Conservation (phyloP, 2,888 invertebrate genomes). For the Epinotia ramella region DNA sequence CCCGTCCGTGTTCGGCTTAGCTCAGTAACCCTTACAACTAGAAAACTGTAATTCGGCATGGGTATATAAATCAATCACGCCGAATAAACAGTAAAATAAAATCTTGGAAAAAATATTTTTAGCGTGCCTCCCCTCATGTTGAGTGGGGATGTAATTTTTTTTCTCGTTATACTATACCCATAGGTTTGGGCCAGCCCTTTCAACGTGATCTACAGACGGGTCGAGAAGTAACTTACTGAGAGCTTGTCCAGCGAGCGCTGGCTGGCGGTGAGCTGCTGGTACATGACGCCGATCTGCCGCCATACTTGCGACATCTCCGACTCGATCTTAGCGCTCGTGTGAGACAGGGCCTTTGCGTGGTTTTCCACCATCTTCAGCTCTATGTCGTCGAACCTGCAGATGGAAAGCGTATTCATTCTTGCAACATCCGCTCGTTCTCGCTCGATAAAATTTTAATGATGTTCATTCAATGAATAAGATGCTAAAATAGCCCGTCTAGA, state of each 20-base stretch:
- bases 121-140: too few species aligned
- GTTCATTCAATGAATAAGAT: too few species aligned
- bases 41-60: too few species aligned
- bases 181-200: conserved; percentile 56
- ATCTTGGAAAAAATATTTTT: too few species aligned
- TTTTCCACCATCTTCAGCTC: conserved; percentile 89
- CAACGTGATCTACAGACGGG: not conserved
- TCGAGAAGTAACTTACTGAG: conserved; percentile 62
- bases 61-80: too few species aligned
- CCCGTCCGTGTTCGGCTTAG: too few species aligned
- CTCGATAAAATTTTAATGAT: too few species aligned
- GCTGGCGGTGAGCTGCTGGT: conserved; percentile 91
- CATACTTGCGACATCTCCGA: conserved; percentile 94
- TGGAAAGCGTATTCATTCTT: not conserved
- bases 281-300: conserved; percentile 96
- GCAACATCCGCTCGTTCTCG: not conserved
- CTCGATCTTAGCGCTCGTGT: conserved; percentile 91
- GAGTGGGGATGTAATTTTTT: too few species aligned
- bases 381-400: conserved; percentile 87
- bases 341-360: conserved; percentile 89
- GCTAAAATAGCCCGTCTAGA: too few species aligned
- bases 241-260: conserved; percentile 90
- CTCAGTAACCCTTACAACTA: too few species aligned
- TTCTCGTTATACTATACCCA: too few species aligned
- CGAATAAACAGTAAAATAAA: too few species aligned